Base-by-base conservation (phyloP, 2,888 invertebrate species). In the Muschampia plurimacula region DNA sequence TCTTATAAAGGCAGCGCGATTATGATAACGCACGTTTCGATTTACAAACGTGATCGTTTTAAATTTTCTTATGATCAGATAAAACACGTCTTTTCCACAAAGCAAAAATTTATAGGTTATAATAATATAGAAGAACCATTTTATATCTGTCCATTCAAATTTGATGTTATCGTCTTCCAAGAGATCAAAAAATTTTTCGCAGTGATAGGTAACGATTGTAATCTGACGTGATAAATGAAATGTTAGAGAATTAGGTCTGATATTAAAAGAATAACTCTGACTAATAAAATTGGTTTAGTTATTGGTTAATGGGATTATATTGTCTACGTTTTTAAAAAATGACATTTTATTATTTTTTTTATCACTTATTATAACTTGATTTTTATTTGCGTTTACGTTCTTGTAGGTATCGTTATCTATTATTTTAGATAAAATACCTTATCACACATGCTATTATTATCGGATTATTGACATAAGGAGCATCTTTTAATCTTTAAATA, bases 261-360 rank as follows among this genome's bases (percentile, higher is more conserved):
- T 36, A 60, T 15, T n/a, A 39, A 36, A 60, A 60, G 13, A 36
- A 36, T 32, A 60, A 7, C 13, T 22, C 13, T 13, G n/a, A 9
- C n/a, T 60, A 39, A 60, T 60, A n/a, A 60, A 36, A 60, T 60
- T 15, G 60, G 3, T 60, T 39, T 8, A 60, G 36, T 60, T 13
- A 59, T 59, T 32, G 59, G 36, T 59, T 13, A 59, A 32, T 57
- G 28, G 44, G 41, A 64, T 67, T 72, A 59, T 46, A 44, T 55
- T 46, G 49, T 67, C 57, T 68, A 13, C 28, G 39, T 57, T 62
- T 41, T 66, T 68, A 57, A 32, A 65, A 52, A n/a, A 28, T 39
- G 74, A 71, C 28, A 52, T 52, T 55, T 55, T 55, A 55, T 15
- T 8, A 22, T 12, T 46, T 55, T 15, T 13, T 2, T 15, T 22